phyloP scores from a whole-genome alignment of 2,113 vertebrate genomes.

The Colius striatus region DNA sequence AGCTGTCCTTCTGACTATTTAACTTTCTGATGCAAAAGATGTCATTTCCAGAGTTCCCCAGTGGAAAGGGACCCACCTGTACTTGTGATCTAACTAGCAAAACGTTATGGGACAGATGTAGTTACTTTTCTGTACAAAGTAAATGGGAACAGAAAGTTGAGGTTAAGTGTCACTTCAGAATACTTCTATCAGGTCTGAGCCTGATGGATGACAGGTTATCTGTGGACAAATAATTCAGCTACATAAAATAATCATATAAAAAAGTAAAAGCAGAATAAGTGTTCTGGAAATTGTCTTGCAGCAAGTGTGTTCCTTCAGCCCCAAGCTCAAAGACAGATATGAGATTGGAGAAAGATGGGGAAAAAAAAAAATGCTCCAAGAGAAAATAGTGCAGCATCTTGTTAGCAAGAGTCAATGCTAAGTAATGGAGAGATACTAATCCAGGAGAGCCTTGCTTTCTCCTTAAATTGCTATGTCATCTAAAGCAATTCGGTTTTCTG shows the following conservation, averaged over 20 bases:
- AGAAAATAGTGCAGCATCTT: neutral
- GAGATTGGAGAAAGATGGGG: neutral
- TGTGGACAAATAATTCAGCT: neutral
- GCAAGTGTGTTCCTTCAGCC: neutral
- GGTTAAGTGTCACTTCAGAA: neutral
- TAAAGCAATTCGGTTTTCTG: neutral
- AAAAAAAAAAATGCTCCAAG: neutral
- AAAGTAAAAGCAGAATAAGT: neutral
- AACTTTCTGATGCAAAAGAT: neutral
- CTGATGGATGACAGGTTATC: neutral
- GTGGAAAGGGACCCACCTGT: neutral
- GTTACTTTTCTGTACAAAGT: neutral
- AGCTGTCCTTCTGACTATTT: neutral
- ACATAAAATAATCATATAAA: neutral
- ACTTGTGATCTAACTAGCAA: neutral
- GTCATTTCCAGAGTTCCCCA: neutral
- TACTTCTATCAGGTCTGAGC: neutral
- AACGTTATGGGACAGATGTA: neutral
- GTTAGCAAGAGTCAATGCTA: neutral
- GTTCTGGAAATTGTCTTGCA: neutral
- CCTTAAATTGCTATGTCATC: neutral
- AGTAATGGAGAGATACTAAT: neutral
- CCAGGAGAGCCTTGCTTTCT: neutral
- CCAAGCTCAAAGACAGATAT: neutral
- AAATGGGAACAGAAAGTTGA: neutral